Percentiles rank a stretch among this genome's conserved stretches.
phyloP scores from a whole-genome alignment of 2,888 invertebrate genomes.

The Dascillus cervinus region DNA sequence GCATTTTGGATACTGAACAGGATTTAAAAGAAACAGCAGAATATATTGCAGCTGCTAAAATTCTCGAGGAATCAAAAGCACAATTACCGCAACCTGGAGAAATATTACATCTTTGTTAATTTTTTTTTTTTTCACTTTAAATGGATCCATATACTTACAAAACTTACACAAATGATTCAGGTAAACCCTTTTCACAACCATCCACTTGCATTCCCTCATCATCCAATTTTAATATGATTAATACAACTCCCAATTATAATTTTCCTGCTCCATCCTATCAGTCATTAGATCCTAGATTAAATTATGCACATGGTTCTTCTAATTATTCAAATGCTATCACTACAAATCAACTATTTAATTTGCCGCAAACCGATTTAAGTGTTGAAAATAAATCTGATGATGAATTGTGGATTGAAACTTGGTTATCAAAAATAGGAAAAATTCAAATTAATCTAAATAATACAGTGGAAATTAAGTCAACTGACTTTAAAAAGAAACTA shows the following conservation, averaged over 20 bases:
- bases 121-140: constrained; percentile 2
- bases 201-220: background rate
- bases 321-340: constrained; percentile 2
- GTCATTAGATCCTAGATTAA: constrained; percentile 16
- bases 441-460: constrained; percentile 31
- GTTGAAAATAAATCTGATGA: constrained; percentile 29
- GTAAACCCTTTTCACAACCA: constrained; percentile 7
- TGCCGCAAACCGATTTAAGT: constrained; percentile 6
- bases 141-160: constrained; percentile 15
- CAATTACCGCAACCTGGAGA: constrained; percentile 45
- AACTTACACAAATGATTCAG: background rate
- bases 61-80: constrained; percentile 59
- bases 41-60: constrained; percentile 58
- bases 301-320: constrained; percentile 9
- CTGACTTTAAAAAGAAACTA: constrained; percentile 4
- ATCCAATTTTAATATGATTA: background rate
- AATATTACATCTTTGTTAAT: constrained; percentile 20
- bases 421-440: constrained; percentile 35
- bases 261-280: constrained; percentile 3
- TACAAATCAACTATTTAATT: constrained; percentile 12
- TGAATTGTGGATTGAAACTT: constrained; percentile 38
- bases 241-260: constrained; percentile 2
- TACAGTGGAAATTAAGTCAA: constrained; percentile 16
- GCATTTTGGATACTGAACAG: constrained; percentile 62
- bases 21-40: constrained; percentile 71